Evolutionary conservation across 2,888 invertebrate species (phyloP).

Genomic region (Cheilosia impressa): DNA sequence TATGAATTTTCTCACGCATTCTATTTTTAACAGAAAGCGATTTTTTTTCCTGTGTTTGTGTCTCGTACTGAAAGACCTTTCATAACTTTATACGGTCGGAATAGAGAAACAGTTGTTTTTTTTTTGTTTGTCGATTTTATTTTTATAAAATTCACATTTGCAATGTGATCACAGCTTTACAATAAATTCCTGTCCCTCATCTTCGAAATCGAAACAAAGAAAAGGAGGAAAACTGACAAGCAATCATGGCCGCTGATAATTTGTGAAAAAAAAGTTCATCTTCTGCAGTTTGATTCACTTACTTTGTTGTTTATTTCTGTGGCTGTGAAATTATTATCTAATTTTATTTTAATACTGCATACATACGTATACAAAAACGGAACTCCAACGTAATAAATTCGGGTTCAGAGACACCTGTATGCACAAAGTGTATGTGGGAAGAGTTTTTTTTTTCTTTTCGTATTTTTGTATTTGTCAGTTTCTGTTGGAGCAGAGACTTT

Average conservation of each 20-base stretch:
- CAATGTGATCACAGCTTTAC: constrained; percentile 53
- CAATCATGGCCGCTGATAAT: constrained; percentile 64
- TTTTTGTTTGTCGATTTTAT: constrained; percentile 11
- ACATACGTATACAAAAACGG: background rate
- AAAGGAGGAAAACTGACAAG: constrained; percentile 29
- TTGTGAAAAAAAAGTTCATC: constrained; percentile 16
- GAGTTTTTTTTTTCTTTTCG: too few relatives aligned
- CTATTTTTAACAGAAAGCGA: constrained; percentile 66
- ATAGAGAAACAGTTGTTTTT: constrained; percentile 31
- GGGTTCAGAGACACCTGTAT: constrained; percentile 33
- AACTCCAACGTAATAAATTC: constrained; percentile 9
- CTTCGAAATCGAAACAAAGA: constrained; percentile 49
- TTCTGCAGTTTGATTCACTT: constrained; percentile 1
- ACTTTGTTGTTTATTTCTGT: constrained; percentile 18
- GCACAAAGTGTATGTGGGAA: constrained; percentile 41
- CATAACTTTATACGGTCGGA: constrained; percentile 48
- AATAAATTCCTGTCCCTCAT: constrained; percentile 5
- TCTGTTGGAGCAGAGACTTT: constrained; percentile 44
- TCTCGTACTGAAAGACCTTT: constrained; percentile 48
- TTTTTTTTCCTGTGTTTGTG: constrained; percentile 32
- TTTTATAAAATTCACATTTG: constrained; percentile 36
- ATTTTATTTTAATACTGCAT: constrained; percentile 27
- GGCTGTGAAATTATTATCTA: constrained; percentile 46
- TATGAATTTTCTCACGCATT: constrained; percentile 65
- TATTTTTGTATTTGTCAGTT: constrained; percentile 12